Percentiles rank a stretch among this genome's conserved stretches.
phyloP scores from a whole-genome alignment of 1,140 invertebrate species.

The Coenobita brevimanus region DNA sequence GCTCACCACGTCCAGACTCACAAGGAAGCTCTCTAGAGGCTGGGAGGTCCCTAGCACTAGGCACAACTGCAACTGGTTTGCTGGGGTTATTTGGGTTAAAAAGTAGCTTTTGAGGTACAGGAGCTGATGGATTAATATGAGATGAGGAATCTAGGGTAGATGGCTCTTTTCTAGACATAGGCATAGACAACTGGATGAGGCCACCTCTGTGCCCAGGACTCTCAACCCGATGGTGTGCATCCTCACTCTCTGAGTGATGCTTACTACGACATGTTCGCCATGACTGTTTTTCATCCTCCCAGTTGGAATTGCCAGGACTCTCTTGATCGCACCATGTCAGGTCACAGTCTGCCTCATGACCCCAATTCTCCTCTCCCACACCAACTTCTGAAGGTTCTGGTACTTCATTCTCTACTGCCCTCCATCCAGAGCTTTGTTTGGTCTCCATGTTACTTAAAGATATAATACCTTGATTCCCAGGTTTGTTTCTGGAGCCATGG shows the following conservation, averaged over 20 bases:
- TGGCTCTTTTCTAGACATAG: not conserved
- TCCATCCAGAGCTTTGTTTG: not conserved
- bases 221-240: slow-evolving; percentile 13
- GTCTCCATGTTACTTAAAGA: not conserved
- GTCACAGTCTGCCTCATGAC: slow-evolving; percentile 24
- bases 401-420: slow-evolving; percentile 23
- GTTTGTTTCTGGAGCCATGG: not conserved
- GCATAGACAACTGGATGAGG: slow-evolving; percentile 48
- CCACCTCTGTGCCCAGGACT: slow-evolving; percentile 57
- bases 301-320: slow-evolving; percentile 14
- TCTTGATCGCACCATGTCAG: slow-evolving; percentile 39
- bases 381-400: slow-evolving; percentile 35
- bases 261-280: slow-evolving; percentile 30
- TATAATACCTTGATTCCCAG: not conserved
- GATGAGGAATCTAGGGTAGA: slow-evolving; percentile 2
- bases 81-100: slow-evolving; percentile 65
- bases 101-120: slow-evolving; percentile 36
- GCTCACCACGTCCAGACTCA: not conserved
- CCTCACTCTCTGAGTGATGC: slow-evolving; percentile 22
- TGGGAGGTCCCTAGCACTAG: slow-evolving; percentile 51
- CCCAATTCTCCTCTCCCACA: slow-evolving; percentile 36
- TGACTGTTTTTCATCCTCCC: slow-evolving; percentile 48
- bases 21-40: slow-evolving; percentile 24
- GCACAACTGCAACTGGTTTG: slow-evolving; percentile 54
- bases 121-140: not conserved